Conservation (phyloP, 2,113 vertebrate species). For the Naja naja region DNA sequence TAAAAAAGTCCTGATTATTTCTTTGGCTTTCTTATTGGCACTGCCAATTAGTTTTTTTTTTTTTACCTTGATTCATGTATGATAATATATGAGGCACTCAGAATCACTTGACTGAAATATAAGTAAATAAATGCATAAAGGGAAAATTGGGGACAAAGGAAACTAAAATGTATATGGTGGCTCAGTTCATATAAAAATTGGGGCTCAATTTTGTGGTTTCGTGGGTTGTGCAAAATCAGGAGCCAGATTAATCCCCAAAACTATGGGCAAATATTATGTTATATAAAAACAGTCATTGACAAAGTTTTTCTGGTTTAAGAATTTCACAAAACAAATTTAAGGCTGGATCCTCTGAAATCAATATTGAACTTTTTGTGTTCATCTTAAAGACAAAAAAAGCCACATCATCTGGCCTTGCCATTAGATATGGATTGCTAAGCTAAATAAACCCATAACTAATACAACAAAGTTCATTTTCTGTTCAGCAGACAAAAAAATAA, state of each 20-base stretch:
- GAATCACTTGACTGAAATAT: not conserved
- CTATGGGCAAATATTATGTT: not conserved
- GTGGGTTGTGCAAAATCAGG: not conserved
- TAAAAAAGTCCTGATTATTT: not conserved
- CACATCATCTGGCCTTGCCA: not conserved
- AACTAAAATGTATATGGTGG: not conserved
- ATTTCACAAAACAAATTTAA: not conserved
- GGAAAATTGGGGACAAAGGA: not conserved
- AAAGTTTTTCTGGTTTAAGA: not conserved
- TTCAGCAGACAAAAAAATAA: not conserved
- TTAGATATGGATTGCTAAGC: not conserved
- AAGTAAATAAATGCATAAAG: not conserved
- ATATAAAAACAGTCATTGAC: not conserved
- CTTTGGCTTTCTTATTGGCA: not conserved
- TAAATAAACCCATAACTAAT: not conserved
- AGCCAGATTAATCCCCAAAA: not conserved
- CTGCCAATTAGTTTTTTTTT: not conserved
- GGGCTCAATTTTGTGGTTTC: not conserved
- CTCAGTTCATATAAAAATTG: not conserved
- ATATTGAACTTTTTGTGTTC: not conserved
- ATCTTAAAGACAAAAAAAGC: not conserved
- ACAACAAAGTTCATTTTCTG: not conserved
- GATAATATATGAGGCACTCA: not conserved
- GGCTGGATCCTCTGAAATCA: not conserved
- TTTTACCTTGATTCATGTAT: not conserved